phyloP scores from a whole-genome alignment of 2,888 invertebrate genomes.

The Aelia acuminata region DNA sequence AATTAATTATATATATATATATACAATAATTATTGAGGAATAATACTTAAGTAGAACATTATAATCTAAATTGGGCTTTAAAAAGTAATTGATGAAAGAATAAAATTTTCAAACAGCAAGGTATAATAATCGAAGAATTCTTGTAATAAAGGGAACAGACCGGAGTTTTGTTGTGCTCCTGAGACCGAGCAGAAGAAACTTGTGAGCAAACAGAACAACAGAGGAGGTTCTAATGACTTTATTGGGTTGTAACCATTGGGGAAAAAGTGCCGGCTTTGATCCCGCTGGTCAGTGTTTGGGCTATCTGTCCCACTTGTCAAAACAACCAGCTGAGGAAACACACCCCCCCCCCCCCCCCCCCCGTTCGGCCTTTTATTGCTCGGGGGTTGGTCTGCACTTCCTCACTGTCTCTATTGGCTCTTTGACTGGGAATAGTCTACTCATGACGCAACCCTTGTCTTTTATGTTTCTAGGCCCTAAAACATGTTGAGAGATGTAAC shows the following conservation, averaged over 20 bases:
- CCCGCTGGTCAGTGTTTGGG: constrained; percentile 42
- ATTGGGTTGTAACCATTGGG: constrained; percentile 6
- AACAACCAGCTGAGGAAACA: constrained; percentile 43
- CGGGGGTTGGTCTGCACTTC: constrained; percentile 6
- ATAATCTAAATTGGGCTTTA: too few relatives aligned
- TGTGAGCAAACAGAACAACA: constrained; percentile 22
- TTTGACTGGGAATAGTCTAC: neutral
- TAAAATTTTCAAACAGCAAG: too few relatives aligned
- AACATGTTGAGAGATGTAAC: neutral
- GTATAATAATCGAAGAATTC: neutral
- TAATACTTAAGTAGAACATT: too few relatives aligned
- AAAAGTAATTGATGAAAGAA: too few relatives aligned
- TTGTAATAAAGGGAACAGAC: neutral
- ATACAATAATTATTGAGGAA: too few relatives aligned
- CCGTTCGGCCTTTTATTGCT: constrained; percentile 30
- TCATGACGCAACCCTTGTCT: neutral
- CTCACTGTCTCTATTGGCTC: neutral
- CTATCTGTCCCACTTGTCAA: constrained; percentile 48
- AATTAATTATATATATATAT: too few relatives aligned
- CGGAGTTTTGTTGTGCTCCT: neutral
- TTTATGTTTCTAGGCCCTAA: neutral
- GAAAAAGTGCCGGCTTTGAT: constrained; percentile 45
- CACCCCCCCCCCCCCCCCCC: constrained; percentile 28
- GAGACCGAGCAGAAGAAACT: constrained; percentile 19
- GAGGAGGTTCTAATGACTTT: constrained; percentile 35